phyloP scores from a whole-genome alignment of 2,888 invertebrate species.

The Drosophila yooni region DNA sequence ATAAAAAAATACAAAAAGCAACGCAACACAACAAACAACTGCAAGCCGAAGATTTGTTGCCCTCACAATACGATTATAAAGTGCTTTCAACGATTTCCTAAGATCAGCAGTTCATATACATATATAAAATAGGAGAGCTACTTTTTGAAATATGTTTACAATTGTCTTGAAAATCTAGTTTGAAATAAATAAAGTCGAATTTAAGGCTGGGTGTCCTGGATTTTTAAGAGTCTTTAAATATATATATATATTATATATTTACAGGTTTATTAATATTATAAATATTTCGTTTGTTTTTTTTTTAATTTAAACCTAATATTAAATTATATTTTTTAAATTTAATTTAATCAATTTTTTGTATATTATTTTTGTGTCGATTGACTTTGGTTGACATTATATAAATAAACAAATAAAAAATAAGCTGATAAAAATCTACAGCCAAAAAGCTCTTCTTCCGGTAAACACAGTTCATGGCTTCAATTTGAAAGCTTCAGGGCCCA shows the following conservation, averaged over 20 bases:
- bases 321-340: not conserved
- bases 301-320: not conserved
- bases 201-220: not conserved
- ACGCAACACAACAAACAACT: constrained; percentile 19
- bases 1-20: constrained; percentile 18
- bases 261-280: too few species aligned
- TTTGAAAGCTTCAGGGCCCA: not conserved
- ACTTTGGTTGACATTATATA: not conserved
- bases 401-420: not conserved
- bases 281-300: not conserved
- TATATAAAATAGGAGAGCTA: not conserved
- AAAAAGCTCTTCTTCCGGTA: not conserved
- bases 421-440: not conserved
- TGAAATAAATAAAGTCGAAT: not conserved
- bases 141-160: not conserved
- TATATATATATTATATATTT: too few species aligned
- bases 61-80: constrained; percentile 11
- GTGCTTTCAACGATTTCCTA: not conserved
- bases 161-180: not conserved
- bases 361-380: too few species aligned
- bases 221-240: not conserved
- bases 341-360: not conserved
- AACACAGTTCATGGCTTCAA: too few species aligned
- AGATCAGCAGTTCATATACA: not conserved
- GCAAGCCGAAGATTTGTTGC: constrained; percentile 28